Base-by-base conservation (phyloP, 1,140 invertebrate species). In the Drosophila fuyamai region DNA sequence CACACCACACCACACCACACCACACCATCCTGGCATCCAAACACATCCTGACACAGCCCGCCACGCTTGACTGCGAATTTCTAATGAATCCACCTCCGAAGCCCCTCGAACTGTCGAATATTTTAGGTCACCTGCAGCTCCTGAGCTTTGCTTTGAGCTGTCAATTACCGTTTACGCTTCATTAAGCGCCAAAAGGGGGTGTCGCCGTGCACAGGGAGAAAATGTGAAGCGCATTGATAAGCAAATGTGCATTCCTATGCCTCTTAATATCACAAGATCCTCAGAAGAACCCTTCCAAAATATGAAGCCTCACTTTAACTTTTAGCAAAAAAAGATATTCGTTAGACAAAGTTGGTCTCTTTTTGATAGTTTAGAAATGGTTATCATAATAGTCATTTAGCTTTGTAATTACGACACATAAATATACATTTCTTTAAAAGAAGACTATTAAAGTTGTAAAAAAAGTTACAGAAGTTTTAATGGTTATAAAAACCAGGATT, bases 91-190 rank as follows among this genome's bases (percentile, higher is more conserved):
- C 68, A 54, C 55, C 78, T 81, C 66, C 62, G 53, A 59, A 32
- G 62, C 67, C 55, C 63, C 67, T 88, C 84, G 72, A 73, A 73
- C 76, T 73, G 79, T 77, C 79, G 80, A 66, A 67, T 82, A 90
- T 89, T 88, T 90, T 71, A 88, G 84, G 84, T 88, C 84, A 88
- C 59, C 32, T 60, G 51, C 50, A 68, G 70, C 76, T 77, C 73
- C 65, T 62, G 35, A 62, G 83, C 63, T 79, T 62, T 70, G 60
- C 67, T 86, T 90, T 85, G 66, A 75, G 85, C 51, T 88, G 84
- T 89, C 84, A 89, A 89, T 89, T 89, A 90, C 77, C 85, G 83
- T 89, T 89, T 90, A 89, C 85, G 84, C 84, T 89, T 89, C 84
- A 89, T 89, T 89, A 90, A 82, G 81, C 80, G 65, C 73, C 77